Base-by-base conservation (phyloP, 2,113 vertebrate species). In the Pollachius pollachius region DNA sequence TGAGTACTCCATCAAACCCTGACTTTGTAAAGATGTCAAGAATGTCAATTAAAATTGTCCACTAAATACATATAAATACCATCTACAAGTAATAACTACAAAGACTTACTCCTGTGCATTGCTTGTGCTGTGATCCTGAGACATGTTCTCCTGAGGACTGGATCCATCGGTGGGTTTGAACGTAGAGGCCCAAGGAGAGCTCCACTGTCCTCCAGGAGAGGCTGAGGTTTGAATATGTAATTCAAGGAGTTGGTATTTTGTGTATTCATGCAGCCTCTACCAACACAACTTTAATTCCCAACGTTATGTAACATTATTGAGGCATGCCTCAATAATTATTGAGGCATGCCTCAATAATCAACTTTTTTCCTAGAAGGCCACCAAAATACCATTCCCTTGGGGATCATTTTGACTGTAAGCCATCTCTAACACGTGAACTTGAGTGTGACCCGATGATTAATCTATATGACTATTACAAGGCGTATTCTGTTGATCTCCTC, bases 101-200 rank as follows among this genome's bases (percentile, higher is more conserved):
- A 34, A 34, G 30, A 34, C 68, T 74, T 68, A 86, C 85, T 54
- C 80, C 62, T 80, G 73, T 68, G 66, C 27, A 21, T 59, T 23
- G 59, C 18, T 52, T 1, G 52, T 16, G 62, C 18, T 54, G 65
- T 68, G 6, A 4, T 79, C 83, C 5, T 70, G 27, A 62, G 65
- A 67, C 27, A 64, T n/a, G 6, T 17, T 59, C 3, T 71, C 62
- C 0, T 62, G 41, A 3, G 17, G 25, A 34, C 23, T 18, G 3
- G 52, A 9, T 1, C 23, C 52, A 1, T 58, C 78, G 0, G 80
- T 0, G 11, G 70, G 73, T 76, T 67, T 69, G 59, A 90, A 89
- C 30, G 89, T 82, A 15, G 85, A 79, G 59, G 61, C 87, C 89
- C 89, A 90, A 71, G 71, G 41, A 15, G 85, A 79, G 59, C 59